A percentile compares a stretch with the other conserved stretches of the same genome.
phyloP scores from a whole-genome alignment of 1,140 invertebrate genomes.

The Scaptomyza hsui region DNA sequence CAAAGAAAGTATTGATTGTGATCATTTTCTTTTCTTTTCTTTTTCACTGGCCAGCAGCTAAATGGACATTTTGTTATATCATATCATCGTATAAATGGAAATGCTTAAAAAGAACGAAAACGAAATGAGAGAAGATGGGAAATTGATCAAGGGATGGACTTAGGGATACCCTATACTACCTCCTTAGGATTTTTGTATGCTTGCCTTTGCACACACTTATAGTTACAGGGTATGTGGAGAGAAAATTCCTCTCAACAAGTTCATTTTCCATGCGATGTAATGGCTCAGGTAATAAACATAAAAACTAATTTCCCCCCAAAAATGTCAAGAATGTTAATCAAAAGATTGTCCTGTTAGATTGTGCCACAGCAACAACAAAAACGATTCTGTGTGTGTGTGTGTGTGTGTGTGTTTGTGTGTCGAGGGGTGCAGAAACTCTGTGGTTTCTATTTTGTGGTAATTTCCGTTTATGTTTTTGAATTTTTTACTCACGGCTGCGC shows the following conservation, averaged over 20 bases:
- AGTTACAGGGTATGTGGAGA: slow-evolving; percentile 31
- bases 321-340: slow-evolving; percentile 80
- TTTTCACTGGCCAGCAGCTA: slow-evolving; percentile 30
- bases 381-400: slow-evolving; percentile 31
- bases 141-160: background rate
- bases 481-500: slow-evolving; percentile 81
- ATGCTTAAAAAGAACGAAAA: background rate
- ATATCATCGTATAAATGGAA: slow-evolving; percentile 14
- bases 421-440: slow-evolving; percentile 53
- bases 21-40: slow-evolving; percentile 68
- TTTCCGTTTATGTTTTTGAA: slow-evolving; percentile 83
- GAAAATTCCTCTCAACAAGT: slow-evolving; percentile 63
- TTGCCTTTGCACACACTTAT: background rate
- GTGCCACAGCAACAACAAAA: slow-evolving; percentile 55
- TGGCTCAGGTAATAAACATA: slow-evolving; percentile 82
- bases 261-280: slow-evolving; percentile 68
- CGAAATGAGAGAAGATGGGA: background rate
- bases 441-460: slow-evolving; percentile 82
- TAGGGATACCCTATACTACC: background rate
- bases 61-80: slow-evolving; percentile 18
- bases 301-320: slow-evolving; percentile 80
- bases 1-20: slow-evolving; percentile 63
- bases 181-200: background rate
- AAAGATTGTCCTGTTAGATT: slow-evolving; percentile 82
- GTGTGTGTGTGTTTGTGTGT: slow-evolving; percentile 29